Base-by-base conservation (phyloP, 1,140 invertebrate genomes). In the Eurytemora carolleeae region DNA sequence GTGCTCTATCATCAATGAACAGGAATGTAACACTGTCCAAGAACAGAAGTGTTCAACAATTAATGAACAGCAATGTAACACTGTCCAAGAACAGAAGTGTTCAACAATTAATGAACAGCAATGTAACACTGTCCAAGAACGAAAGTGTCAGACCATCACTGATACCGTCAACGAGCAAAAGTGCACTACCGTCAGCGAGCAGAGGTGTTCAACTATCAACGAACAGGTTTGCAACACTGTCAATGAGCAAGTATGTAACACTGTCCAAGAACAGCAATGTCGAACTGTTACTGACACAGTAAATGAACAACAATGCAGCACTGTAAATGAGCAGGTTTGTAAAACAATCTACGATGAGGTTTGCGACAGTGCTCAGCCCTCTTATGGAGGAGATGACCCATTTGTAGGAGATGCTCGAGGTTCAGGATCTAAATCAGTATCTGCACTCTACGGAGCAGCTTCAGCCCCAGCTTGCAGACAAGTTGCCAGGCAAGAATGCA, bases 161-260 rank as follows among this genome's bases (percentile, higher is more conserved):
- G 59, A 61, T n/a, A 61, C 59, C 3, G 59, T 61, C 26, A 61
- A 61, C 26, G 59, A 61, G 26, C 44, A 61, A 21, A 21, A 55
- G 18, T 61, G 59, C 22, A 1, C 18, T 17, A 61, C 59, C n/a
- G 52, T 61, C 22, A 61, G 55, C 24, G 59, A 61, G 31, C 31
- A 54, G 18, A 12, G 55, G 55, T 61, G 59, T 22, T 1, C 16
- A 1, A 61, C 59, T n/a, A 53, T 61, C n/a, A n/a, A n/a, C n/a
- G n/a, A n/a, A n/a, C n/a, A n/a, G n/a, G n/a, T n/a, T n/a, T n/a
- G n/a, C n/a, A 19, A 59, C 17, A 59, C 58, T 19, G 58, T 59
- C 26, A 19, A 59, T 18, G 59, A 61, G 31, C 31, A 55, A n/a
- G n/a, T 55, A 23, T 61, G 59, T 24, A 53, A 54, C 44, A 61